These are phyloP conservation scores for Nettapus auritus DNA, from an alignment of 2,113 vertebrate species.

Conservation along the genomic window DNA sequence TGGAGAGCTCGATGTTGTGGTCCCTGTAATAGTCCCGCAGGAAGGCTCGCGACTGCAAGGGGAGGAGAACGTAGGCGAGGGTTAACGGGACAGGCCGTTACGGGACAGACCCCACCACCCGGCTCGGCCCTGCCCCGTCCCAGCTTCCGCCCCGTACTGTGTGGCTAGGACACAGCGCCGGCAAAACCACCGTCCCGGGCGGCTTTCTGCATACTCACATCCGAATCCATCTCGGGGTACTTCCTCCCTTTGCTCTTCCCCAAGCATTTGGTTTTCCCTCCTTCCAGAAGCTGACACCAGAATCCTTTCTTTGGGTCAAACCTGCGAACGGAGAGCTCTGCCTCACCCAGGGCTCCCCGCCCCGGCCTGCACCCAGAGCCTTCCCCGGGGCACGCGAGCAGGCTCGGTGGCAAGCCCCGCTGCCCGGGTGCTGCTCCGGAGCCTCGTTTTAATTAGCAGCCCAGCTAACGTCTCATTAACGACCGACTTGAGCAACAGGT, in stretches of 20 bases:
- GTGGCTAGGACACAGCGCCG: too few species aligned
- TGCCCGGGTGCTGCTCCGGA: not conserved
- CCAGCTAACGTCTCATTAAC: not conserved
- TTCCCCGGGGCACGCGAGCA: not conserved
- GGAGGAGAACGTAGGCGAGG: not conserved
- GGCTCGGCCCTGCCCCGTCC: too few species aligned
- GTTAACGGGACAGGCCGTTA: not conserved
- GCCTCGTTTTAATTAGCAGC: not conserved
- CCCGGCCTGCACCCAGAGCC: not conserved
- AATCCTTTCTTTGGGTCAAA: constrained; percentile 98
- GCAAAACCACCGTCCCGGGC: not conserved
- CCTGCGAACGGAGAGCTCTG: constrained; percentile 62
- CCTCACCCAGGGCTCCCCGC: not conserved
- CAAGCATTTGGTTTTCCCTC: constrained; percentile 95
- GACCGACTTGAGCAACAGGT: not conserved
- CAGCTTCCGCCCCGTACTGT: not conserved
- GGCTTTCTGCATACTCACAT: constrained; percentile 81
- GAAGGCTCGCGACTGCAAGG: constrained; percentile 86
- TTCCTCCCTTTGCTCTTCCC: constrained; percentile 97
- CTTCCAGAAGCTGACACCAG: constrained; percentile 96
- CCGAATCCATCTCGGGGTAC: constrained; percentile 94
- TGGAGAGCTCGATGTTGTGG: constrained; percentile 95
- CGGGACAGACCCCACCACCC: not conserved
- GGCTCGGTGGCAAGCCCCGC: not conserved
- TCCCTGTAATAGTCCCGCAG: constrained; percentile 95